These are phyloP conservation scores for Malaclemys terrapin DNA, from an alignment of 2,113 vertebrate genomes.

Conservation along the genomic window DNA sequence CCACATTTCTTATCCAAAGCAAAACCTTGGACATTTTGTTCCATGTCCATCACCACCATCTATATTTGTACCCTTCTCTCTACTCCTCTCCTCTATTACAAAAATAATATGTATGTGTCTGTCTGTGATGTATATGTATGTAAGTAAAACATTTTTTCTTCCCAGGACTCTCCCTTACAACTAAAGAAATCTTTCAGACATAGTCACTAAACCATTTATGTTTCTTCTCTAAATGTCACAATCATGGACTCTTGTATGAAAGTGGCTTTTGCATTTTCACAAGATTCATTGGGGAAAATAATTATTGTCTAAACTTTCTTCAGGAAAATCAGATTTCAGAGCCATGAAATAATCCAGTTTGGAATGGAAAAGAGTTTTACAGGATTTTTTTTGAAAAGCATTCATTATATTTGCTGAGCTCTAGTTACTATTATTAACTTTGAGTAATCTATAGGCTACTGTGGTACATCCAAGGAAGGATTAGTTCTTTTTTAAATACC, in stretches of 20 bases:
- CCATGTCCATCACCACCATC: background rate
- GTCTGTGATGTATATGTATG: background rate
- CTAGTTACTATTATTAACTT: background rate
- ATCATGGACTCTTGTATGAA: background rate
- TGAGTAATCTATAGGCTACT: background rate
- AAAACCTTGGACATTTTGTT: background rate
- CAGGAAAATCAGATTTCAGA: background rate
- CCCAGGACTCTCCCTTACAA: background rate
- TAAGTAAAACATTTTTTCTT: background rate
- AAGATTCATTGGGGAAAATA: background rate
- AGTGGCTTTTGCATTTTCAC: background rate
- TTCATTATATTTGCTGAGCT: background rate
- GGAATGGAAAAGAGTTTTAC: background rate
- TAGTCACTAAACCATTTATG: background rate
- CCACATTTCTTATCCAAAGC: background rate
- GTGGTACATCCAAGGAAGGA: background rate
- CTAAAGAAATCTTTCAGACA: background rate
- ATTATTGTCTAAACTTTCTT: background rate
- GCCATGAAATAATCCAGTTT: background rate
- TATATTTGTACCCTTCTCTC: background rate
- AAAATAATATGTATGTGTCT: background rate
- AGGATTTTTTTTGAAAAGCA: background rate
- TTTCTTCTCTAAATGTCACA: background rate
- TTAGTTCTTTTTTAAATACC: background rate
- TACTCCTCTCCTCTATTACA: background rate